Evolutionary conservation across 2,888 invertebrate species (phyloP).

Genomic region (Philereme vetulata): DNA sequence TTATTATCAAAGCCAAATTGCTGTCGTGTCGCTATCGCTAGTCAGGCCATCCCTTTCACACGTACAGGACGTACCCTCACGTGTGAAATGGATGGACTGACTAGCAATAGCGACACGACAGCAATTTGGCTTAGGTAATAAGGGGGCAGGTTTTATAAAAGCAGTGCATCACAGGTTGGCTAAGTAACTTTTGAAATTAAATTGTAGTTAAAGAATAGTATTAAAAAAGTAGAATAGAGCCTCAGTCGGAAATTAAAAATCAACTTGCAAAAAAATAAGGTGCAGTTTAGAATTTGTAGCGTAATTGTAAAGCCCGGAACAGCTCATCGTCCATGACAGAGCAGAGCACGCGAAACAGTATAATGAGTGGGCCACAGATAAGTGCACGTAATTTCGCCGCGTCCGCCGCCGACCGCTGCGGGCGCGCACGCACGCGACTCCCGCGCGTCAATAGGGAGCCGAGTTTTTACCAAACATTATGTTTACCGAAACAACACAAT

Average conservation of each 20-base stretch:
- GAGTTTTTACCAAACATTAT: conserved; percentile 38
- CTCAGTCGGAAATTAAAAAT: background rate
- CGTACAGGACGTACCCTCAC: no score
- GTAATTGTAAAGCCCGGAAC: conserved; percentile 39
- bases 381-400: conserved; percentile 76
- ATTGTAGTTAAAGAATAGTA: no score
- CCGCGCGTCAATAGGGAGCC: conserved; percentile 64
- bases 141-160: no score
- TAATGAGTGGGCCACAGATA: conserved; percentile 66
- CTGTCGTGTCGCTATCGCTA: no score
- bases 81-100: no score
- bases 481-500: conserved; percentile 39
- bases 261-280: conserved; percentile 8
- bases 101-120: no score
- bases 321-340: conserved; percentile 53
- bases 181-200: no score
- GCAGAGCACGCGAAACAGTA: conserved; percentile 62
- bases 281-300: conserved; percentile 2
- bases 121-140: no score
- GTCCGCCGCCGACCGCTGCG: conserved; percentile 63
- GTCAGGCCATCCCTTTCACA: no score
- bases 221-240: background rate
- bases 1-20: no score
- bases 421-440: conserved; percentile 76
- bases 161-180: no score